Evolutionary conservation across 2,888 invertebrate genomes (phyloP), one percentile per base, ranked within the genome.

Genomic region (Caenorhabditis japonica): DNA sequence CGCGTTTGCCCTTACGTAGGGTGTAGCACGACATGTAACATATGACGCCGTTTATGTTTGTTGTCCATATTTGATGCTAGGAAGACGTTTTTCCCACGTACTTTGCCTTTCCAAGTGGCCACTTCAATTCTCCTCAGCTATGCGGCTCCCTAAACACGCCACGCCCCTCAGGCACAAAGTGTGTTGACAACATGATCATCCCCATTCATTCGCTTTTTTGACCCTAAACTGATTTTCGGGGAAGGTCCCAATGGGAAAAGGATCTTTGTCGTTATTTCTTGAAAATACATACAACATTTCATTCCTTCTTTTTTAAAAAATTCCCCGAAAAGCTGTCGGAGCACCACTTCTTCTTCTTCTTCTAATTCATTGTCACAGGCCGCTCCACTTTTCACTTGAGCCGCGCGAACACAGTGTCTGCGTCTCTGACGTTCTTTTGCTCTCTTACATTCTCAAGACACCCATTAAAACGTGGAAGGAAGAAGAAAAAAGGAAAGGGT

Each of bases 11-110:
- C n/a, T n/a, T n/a, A n/a, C n/a, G n/a, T n/a, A n/a, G n/a, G n/a
- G n/a, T n/a, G n/a, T n/a, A n/a, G n/a, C n/a, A n/a, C n/a, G n/a
- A n/a, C n/a, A n/a, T n/a, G n/a, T n/a, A n/a, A n/a, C n/a, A n/a
- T n/a, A n/a, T n/a, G n/a, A n/a, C n/a, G n/a, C n/a, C n/a, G n/a
- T n/a, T 34, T 19, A 13, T 49, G 30, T 30, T 30, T 49, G 49
- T 49, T 34, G 33, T 21, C 33, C 21, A 1, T 34, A 30, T 13
- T 34, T 33, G 46, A n/a, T n/a, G n/a, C n/a, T n/a, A n/a, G n/a
- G n/a, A n/a, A n/a, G n/a, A n/a, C n/a, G n/a, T n/a, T 56, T 58
- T 58, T 58, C 58, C 58, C 58, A 58, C 58, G 58, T 58, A 47
- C 58, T 58, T 47, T 58, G 44, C 33, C 38, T 38, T 33, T 33